Evolutionary conservation across 2,113 vertebrate genomes (phyloP), one percentile per base, ranked within the genome.

Genomic region (Mobula birostris): DNA sequence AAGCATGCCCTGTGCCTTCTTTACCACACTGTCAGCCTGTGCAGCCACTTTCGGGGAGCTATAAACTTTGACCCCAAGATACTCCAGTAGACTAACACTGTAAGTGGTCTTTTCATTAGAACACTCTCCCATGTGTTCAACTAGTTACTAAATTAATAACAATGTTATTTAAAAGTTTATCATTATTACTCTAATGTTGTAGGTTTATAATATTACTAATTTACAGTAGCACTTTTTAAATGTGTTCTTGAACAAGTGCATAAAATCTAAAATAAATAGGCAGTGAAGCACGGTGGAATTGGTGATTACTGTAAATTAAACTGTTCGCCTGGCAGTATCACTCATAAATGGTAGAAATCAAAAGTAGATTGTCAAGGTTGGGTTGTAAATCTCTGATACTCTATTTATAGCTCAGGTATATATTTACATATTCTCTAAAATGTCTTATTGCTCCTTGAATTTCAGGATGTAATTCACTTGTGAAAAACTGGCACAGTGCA

Each of bases 331-430:
- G n/a, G 61, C 29, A 66, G 85, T n/a, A 66, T 68, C 32, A 19
- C 29, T n/a, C 14, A 74, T 24, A 74, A 56, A 36, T 70, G 74
- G n/a, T n/a, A 91, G 48, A 91, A 70, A n/a, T 68, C 88, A 91
- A 1, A 91, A n/a, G n/a, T 40, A 61, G 70, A 2, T 93, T 93
- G 91, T 93, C 36, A 93, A 74, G 19, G 91, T 93, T 36, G 74
- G 70, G 19, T 93, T 90, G 85, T n/a, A 66, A 90, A 90, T 90
- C 29, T 7, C 74, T 93, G 68, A 72, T 93, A 93, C 74, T 93
- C 68, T 56, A 48, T 48, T 93, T 48, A 27, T 19, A 93, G 5
- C 29, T 32, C 24, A 27, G 40, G 74, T 93, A 74, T 74, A 40
- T 56, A 76, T 93, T 93, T 74, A 93, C 27, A 74, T 48, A 74